Evolutionary conservation across 2,888 invertebrate genomes (phyloP).

Genomic region (Pantelozetes paolii): DNA sequence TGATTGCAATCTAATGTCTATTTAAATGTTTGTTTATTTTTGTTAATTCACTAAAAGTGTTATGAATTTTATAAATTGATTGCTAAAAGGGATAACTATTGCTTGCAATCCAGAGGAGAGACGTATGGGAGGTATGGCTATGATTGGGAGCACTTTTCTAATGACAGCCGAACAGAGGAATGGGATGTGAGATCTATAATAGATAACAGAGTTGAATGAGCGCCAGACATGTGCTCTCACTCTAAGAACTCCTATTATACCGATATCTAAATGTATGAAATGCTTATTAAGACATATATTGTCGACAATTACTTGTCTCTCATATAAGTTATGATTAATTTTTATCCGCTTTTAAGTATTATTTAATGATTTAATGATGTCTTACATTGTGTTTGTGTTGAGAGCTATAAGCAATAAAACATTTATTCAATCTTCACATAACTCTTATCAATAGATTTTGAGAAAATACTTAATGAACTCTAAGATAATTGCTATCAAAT

Average conservation of each 20-base stretch:
- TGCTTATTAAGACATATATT: neutral
- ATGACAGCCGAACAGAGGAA: neutral
- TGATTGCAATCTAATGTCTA: neutral
- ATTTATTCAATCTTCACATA: too few species aligned
- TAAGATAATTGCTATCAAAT: neutral
- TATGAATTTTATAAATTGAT: neutral
- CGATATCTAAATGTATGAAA: neutral
- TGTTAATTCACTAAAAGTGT: neutral
- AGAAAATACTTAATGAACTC: neutral
- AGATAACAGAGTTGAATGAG: conserved; percentile 3
- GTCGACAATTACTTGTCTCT: neutral
- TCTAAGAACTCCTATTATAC: neutral
- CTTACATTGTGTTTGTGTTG: neutral
- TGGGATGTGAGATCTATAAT: neutral
- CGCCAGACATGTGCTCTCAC: conserved; percentile 4
- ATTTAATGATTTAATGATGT: conserved; percentile 5
- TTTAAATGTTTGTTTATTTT: neutral
- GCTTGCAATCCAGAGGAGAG: neutral
- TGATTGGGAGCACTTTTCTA: neutral
- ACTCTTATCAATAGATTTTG: neutral
- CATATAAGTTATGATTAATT: neutral
- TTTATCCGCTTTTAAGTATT: neutral
- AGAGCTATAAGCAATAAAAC: neutral
- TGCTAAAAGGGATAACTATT: neutral
- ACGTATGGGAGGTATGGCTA: neutral